Conservation (phyloP, 2,888 invertebrate species). For the Elegia similella region DNA sequence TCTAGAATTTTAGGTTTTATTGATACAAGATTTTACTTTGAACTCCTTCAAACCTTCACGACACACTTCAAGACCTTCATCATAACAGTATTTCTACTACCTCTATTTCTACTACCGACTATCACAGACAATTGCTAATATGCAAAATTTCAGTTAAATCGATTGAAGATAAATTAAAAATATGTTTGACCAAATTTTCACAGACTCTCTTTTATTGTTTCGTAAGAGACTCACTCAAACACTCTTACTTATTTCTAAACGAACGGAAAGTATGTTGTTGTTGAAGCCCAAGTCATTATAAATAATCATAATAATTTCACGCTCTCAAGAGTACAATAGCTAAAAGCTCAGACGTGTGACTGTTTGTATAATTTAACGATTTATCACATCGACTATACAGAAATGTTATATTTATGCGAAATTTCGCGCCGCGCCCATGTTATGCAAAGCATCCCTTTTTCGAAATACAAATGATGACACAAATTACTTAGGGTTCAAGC, state of each 20-base stretch:
- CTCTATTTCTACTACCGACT: too few species aligned
- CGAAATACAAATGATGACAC: conserved; percentile 49
- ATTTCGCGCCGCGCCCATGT: conserved; percentile 59
- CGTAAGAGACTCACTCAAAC: too few species aligned
- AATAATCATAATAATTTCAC: conserved; percentile 41
- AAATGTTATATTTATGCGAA: conserved; percentile 50
- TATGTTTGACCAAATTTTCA: too few species aligned
- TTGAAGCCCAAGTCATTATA: not conserved
- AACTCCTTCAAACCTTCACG: too few species aligned
- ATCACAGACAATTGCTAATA: too few species aligned
- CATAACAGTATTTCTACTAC: too few species aligned
- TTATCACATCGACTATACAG: conserved; percentile 61
- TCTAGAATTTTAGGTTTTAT: too few species aligned
- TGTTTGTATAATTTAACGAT: conserved; percentile 71
- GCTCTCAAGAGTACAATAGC: conserved; percentile 46
- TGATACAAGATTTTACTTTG: too few species aligned
- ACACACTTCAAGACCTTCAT: too few species aligned
- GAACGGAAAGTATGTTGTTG: not conserved
- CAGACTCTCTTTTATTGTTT: too few species aligned
- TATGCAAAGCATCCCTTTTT: conserved; percentile 62
- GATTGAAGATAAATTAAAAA: too few species aligned
- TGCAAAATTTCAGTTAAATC: too few species aligned
- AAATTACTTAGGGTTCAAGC: conserved; percentile 43
- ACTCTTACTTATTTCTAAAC: not conserved
- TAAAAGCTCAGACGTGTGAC: conserved; percentile 39